Base-by-base conservation (phyloP, 2,888 invertebrate genomes). In the Cephonodes hylas region DNA sequence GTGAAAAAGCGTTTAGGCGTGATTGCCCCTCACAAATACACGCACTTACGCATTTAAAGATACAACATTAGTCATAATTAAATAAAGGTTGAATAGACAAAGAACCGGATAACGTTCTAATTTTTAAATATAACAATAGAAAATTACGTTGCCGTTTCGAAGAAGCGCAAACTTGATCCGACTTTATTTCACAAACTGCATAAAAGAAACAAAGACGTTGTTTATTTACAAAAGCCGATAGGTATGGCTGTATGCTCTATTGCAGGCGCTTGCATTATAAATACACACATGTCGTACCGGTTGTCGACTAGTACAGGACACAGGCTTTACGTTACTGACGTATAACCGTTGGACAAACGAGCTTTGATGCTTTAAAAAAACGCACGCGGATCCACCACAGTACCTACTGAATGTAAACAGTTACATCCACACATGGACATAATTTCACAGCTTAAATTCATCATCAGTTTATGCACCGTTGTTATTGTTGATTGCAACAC, bases 181-280 rank as follows among this genome's bases (percentile, higher is more conserved):
- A 69, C 74, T 73, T 79, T 79, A 79, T 73, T 73, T 70, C 66
- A 70, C 66, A 66, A 66, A 70, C 63, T 63, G 58, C 67, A 62
- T 45, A 23, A 62, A 61, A 63, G 76, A 81, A 76, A 88, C 86
- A 86, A 88, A 86, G 88, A 77, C 81, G 70, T 84, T 84, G 85
- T 85, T 84, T 84, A 77, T 74, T 68, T 66, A 66, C 70, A 69
- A 66, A 68, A 67, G 69, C 65, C 66, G 66, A 66, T 65, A 58
- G 62, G 62, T 65, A 64, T 53, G 45, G 20, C 42, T 23, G 23
- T 58, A 42, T 18, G 38, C n/a, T 18, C 18, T 60, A 60, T 45
- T 34, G 42, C 42, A 53, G 53, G 18, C 34, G 22, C 15, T 10
- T 34, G 25, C 38, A 48, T 18, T 38, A 48, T 48, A 48, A 38